These are phyloP conservation scores for Tiliacea aurago DNA, from an alignment of 2,888 invertebrate genomes.

Conservation along the genomic window DNA sequence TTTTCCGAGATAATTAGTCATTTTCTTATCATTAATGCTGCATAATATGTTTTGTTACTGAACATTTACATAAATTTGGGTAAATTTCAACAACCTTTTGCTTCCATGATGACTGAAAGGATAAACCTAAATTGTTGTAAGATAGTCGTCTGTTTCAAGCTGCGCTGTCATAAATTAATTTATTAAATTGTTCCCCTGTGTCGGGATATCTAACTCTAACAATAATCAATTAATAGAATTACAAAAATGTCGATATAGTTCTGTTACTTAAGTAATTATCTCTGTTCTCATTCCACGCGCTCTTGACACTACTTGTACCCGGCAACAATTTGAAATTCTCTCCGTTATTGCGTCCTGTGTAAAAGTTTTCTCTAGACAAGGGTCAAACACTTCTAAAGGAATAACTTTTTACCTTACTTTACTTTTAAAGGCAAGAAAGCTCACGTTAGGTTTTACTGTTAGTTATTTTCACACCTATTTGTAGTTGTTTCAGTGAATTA, in stretches of 20 bases:
- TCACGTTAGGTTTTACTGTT: slow-evolving; percentile 35
- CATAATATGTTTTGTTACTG: not conserved
- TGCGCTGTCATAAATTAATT: not conserved
- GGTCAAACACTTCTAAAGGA: slow-evolving; percentile 58
- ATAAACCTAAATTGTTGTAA: not conserved
- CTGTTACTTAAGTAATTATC: not conserved
- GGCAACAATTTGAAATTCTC: slow-evolving; percentile 56
- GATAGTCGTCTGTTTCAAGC: not conserved
- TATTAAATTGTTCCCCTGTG: not conserved
- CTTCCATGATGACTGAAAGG: not conserved
- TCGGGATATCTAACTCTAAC: not conserved
- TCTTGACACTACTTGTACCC: slow-evolving; percentile 40
- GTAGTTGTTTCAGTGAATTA: slow-evolving; percentile 37
- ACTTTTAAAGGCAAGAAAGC: slow-evolving; percentile 56
- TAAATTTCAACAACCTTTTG: not conserved
- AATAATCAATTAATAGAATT: not conserved
- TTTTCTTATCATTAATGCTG: not conserved
- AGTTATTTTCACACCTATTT: slow-evolving; percentile 36
- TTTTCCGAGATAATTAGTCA: not conserved
- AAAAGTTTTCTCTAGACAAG: slow-evolving; percentile 56
- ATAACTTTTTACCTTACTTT: slow-evolving; percentile 61
- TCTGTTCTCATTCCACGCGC: slow-evolving; percentile 3
- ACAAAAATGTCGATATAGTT: too few relatives aligned
- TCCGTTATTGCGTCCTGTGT: slow-evolving; percentile 54
- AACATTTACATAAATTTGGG: not conserved